phyloP scores from a whole-genome alignment of 2,797 vertebrate species.

The Coendou prehensilis region DNA sequence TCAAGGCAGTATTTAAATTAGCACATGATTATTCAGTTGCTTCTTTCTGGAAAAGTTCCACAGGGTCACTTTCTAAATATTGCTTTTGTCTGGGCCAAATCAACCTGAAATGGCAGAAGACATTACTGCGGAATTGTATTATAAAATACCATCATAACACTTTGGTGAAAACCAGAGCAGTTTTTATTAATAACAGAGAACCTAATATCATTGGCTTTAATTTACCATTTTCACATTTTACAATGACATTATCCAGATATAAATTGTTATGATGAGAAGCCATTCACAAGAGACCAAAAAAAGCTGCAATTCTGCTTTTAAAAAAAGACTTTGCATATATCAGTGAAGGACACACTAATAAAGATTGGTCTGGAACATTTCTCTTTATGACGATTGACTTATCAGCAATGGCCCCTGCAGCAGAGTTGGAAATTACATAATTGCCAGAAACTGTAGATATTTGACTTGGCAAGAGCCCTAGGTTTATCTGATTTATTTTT shows the following conservation, averaged over 20 bases:
- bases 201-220: constrained; percentile 89
- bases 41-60: constrained; percentile 84
- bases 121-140: constrained; percentile 87
- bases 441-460: constrained; percentile 92
- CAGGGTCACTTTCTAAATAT: constrained; percentile 88
- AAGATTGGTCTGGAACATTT: constrained; percentile 92
- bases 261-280: constrained; percentile 92
- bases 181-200: constrained; percentile 90
- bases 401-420: constrained; percentile 91
- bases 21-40: constrained; percentile 84
- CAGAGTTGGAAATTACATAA: constrained; percentile 93
- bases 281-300: constrained; percentile 85
- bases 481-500: constrained; percentile 93
- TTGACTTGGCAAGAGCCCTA: constrained; percentile 91
- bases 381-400: constrained; percentile 91
- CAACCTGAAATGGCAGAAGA: constrained; percentile 86
- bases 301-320: constrained; percentile 86
- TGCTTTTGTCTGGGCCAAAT: constrained; percentile 90
- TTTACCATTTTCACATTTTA: constrained; percentile 89
- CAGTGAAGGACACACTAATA: constrained; percentile 91
- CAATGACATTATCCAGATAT: constrained; percentile 92
- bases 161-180: constrained; percentile 87
- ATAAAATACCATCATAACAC: constrained; percentile 89
- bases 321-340: constrained; percentile 89
- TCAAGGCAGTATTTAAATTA: constrained; percentile 86